These are phyloP conservation scores for Hydra vulgaris DNA, from an alignment of 30 jellyfish, hydroid and myxozoan genomes.

Conservation along the genomic window DNA sequence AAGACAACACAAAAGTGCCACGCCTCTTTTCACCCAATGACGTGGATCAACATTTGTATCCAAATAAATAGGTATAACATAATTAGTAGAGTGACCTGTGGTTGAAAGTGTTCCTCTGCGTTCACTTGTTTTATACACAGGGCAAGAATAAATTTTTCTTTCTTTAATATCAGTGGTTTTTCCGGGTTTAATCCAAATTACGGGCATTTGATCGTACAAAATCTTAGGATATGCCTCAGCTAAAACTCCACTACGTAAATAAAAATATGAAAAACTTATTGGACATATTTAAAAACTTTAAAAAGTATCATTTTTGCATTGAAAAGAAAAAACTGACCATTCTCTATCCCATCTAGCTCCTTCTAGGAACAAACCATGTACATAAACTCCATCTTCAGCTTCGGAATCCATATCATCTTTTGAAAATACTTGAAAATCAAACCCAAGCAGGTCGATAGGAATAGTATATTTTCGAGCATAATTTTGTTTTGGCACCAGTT, in stretches of 20 bases:
- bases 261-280: too few relatives aligned
- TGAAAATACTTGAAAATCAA: conserved; percentile 83
- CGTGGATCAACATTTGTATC: conserved; percentile 70
- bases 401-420: conserved; percentile 39
- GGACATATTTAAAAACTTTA: too few relatives aligned
- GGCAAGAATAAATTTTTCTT: conserved; percentile 71
- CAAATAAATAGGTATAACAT: conserved; percentile 74
- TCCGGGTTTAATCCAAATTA: conserved; percentile 91
- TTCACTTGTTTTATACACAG: conserved; percentile 92
- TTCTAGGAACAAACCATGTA: conserved; percentile 70
- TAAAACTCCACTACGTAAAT: conserved; percentile 51
- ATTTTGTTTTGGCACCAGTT: conserved; percentile 96
- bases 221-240: conserved; percentile 87
- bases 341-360: conserved; percentile 97
- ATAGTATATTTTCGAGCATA: conserved; percentile 92
- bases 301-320: too few relatives aligned
- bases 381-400: conserved; percentile 91
- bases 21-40: conserved; percentile 98
- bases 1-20: conserved; percentile 79
- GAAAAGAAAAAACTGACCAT: conserved; percentile 29
- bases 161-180: conserved; percentile 55
- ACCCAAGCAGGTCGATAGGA: conserved; percentile 89
- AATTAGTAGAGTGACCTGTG: conserved; percentile 95
- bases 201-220: conserved; percentile 88
- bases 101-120: conserved; percentile 94